Evolutionary conservation across 2,888 invertebrate genomes (phyloP), one percentile per base, ranked within the genome.

Genomic region (Tetropium fuscum): DNA sequence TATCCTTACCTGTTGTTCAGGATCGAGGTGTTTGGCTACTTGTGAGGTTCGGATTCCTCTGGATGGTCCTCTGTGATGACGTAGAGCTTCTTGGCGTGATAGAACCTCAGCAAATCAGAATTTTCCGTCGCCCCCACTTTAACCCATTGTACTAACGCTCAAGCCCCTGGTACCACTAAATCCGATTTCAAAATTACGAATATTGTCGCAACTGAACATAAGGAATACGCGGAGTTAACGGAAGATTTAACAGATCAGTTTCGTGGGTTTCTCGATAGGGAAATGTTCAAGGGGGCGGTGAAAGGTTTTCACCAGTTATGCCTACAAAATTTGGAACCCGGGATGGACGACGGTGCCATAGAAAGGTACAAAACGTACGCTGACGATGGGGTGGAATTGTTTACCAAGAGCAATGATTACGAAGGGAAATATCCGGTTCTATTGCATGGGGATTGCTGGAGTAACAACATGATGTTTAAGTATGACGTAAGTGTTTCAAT

Each of bases 381-480:
- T 6, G 36, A 36, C 2, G 16, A 3, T 2, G 15, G 36, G 6
- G 1, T 8, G 8, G 43, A 53, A 3, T 11, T 27, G 0, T 53
- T 55, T 15, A 19, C 7, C 7, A 8, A 60, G 7, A 20, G 34
- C n/a, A 11, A 6, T 1, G 7, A 10, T 6, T 60, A 58, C 43
- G 25, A 41, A 10, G 60, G 53, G 11, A 15, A 60, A 6, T 3
- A 63, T 36, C 51, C 57, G 2, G 72, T 71, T n/a, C 60, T 76
- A 16, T 40, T 66, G 6, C 76, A 76, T 53, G 75, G 75, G 8
- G 76, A 76, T 60, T 72, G 67, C 38, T 74, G 73, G 71, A 66
- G 66, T 19, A 71, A 74, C 53, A 77, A 77, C 54, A 65, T 75
- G 44, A 60, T 77, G 62, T 75, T 75, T 54, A 74, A 71, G 60